phyloP scores from a whole-genome alignment of 30 jellyfish, hydroid and myxozoan species.

The Hydractinia symbiolongicarpus region DNA sequence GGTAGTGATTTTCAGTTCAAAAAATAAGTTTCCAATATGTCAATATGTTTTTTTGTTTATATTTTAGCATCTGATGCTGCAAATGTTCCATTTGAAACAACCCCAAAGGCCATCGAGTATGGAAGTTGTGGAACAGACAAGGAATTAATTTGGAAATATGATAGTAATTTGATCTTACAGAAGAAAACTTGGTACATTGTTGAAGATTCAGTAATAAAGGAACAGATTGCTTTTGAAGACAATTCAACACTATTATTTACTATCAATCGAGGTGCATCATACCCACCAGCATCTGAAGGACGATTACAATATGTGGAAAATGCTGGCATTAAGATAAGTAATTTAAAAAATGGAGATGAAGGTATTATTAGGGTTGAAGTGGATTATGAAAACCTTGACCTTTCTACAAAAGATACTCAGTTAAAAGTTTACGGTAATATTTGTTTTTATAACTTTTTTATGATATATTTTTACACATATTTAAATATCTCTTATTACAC shows the following conservation, averaged over 20 bases:
- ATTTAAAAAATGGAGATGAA: not conserved
- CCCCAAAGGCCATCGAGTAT: not conserved
- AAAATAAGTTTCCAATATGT: no score
- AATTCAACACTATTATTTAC: not conserved
- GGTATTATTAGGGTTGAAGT: not conserved
- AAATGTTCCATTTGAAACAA: not conserved
- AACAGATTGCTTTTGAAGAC: not conserved
- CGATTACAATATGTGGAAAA: not conserved
- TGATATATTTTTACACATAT: no score
- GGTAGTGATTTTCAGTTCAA: no score
- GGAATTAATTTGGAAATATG: conserved; percentile 4
- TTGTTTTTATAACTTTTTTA: not conserved
- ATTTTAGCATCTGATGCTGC: not conserved
- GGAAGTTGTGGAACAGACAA: not conserved
- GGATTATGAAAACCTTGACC: not conserved
- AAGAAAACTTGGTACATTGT: not conserved
- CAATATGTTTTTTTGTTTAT: not conserved
- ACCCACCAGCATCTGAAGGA: conserved; percentile 5
- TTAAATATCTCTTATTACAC: no score
- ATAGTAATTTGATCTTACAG: not conserved
- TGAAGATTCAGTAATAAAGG: not conserved
- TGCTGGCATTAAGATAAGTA: not conserved
- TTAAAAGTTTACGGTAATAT: not conserved
- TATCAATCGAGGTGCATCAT: not conserved
- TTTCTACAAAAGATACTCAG: not conserved